Evolutionary conservation across 2,797 vertebrate species (phyloP), one percentile per base, ranked within the genome.

Genomic region (Malurus leucopterus): DNA sequence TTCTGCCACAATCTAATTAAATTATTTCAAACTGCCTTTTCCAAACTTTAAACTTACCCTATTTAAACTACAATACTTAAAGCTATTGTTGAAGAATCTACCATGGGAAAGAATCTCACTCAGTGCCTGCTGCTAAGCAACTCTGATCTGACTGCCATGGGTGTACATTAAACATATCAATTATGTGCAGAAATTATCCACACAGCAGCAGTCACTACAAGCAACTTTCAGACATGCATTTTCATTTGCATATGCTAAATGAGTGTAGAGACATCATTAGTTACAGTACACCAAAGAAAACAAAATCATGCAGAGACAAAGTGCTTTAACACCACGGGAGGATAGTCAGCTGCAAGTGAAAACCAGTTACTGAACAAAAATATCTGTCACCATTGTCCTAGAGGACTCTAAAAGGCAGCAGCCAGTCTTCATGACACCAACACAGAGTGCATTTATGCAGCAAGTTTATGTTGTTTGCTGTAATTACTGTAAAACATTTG

Each of bases 401-500:
- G 78, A 89, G 62, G 12, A 16, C 5, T 44, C 32, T 57, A 76
- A 84, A 72, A 90, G 49, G 57, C 63, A 91, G 17, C 50, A 82
- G 26, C 10, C 26, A 41, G 27, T 63, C 49, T 71, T 80, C 0
- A 3, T 65, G 54, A 86, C 24, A 47, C 55, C 26, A 49, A 40
- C 29, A 77, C 8, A 54, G 36, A 55, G 82, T 91, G 41, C 1
- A 34, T 27, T 87, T 77, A 54, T n/a, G n/a, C 73, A 81, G 46
- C 62, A 87, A 71, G 40, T 72, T 95, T 63, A 26, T 59, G 21
- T 9, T 90, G 27, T 90, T 95, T 7, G 3, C 46, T 68, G 51
- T 76, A 95, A 85, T 90, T 84, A 78, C 17, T 38, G 14, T 88
- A 91, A 86, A 89, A 34, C 47, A 16, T 88, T 89, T 92, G 58